A percentile compares a stretch with the other conserved stretches of the same genome.
Conservation (phyloP, 2,797 vertebrate species). For the Gambelia wislizenii region DNA sequence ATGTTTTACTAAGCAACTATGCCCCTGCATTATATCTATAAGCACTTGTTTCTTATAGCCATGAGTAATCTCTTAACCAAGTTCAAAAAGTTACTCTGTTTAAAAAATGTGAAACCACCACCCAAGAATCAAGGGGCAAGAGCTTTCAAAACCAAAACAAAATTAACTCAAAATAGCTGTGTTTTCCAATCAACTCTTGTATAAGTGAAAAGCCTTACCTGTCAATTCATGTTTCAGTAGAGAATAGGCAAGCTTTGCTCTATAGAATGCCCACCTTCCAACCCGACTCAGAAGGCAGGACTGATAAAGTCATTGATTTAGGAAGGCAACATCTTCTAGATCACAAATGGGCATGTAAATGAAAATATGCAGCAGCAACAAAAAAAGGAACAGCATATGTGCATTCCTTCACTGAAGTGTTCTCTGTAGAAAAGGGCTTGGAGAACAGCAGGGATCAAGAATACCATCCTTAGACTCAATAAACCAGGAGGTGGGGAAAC, state of each 20-base stretch:
- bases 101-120: neutral
- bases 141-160: neutral
- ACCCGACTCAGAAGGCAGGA: slow-evolving; percentile 1
- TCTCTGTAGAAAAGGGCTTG: neutral
- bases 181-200: neutral
- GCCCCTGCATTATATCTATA: neutral
- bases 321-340: neutral
- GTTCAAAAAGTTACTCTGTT: neutral
- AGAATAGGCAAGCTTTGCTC: neutral
- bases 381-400: neutral
- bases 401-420: neutral
- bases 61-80: neutral
- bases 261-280: neutral
- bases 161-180: neutral
- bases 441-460: neutral
- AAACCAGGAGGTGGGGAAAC: too few species aligned
- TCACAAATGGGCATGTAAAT: neutral
- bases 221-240: neutral
- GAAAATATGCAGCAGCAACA: neutral
- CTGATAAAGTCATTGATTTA: neutral
- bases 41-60: neutral
- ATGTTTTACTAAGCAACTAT: neutral
- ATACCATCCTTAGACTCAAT: too few species aligned
- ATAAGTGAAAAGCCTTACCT: neutral
- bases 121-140: neutral